Evolutionary conservation across 2,888 invertebrate genomes (phyloP).

Genomic region (Alentia gelatinosa): DNA sequence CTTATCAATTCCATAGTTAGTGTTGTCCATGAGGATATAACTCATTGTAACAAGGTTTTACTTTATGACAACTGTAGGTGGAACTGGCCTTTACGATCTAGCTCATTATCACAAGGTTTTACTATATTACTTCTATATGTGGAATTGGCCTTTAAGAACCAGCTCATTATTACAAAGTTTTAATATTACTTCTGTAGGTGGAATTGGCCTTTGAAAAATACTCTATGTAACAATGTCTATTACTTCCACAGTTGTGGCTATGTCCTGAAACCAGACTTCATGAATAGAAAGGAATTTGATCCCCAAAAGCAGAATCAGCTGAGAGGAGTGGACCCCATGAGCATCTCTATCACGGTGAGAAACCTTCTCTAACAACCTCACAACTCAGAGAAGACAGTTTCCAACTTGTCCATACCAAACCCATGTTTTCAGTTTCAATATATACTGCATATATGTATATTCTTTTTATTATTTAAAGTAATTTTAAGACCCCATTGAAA

Average conservation of each 20-base stretch:
- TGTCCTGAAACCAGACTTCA: slow-evolving; percentile 93
- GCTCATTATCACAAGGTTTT: too few relatives aligned
- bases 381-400: not conserved
- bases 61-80: too few relatives aligned
- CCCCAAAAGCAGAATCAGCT: slow-evolving; percentile 85
- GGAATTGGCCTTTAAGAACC: too few relatives aligned
- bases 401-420: not conserved
- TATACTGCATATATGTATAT: not conserved
- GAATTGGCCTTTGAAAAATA: not conserved
- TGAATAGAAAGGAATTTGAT: slow-evolving; percentile 87
- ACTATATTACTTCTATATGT: too few relatives aligned
- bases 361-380: not conserved
- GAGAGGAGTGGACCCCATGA: slow-evolving; percentile 83
- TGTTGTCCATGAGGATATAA: too few relatives aligned
- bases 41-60: too few relatives aligned
- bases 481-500: too few relatives aligned
- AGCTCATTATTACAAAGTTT: too few relatives aligned
- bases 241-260: slow-evolving; percentile 89
- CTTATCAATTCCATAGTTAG: too few relatives aligned
- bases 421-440: not conserved
- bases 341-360: slow-evolving; percentile 85
- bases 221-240: not conserved
- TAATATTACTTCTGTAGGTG: not conserved
- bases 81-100: too few relatives aligned
- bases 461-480: too few relatives aligned